Percentiles rank a stretch among this genome's conserved stretches.
These are phyloP conservation scores for Heterohyrax brucei DNA, from an alignment of 2,797 vertebrate genomes.

Conservation along the genomic window DNA sequence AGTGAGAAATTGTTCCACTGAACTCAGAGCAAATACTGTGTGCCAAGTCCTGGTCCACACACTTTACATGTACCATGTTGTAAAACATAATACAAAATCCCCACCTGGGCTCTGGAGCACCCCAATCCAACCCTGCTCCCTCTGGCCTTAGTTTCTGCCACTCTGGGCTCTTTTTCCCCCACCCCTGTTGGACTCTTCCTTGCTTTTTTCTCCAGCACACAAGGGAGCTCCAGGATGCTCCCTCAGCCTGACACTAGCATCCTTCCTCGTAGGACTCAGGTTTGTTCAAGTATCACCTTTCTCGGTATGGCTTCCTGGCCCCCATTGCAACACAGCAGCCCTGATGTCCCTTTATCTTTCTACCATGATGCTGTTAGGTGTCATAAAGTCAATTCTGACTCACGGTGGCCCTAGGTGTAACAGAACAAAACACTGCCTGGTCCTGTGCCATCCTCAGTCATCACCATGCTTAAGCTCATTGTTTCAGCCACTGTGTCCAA, in stretches of 20 bases:
- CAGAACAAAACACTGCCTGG: too few relatives aligned
- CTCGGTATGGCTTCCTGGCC: neutral
- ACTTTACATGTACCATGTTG: neutral
- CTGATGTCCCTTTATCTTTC: neutral
- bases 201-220: neutral
- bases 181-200: too few relatives aligned
- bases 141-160: neutral
- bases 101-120: neutral
- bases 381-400: too few relatives aligned
- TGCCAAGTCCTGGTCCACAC: neutral
- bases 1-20: neutral
- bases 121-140: neutral
- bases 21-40: too few relatives aligned
- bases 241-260: neutral
- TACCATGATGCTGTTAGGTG: neutral
- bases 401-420: too few relatives aligned
- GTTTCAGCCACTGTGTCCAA: too few relatives aligned
- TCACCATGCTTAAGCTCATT: too few relatives aligned
- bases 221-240: neutral
- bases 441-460: too few relatives aligned
- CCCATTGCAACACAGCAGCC: neutral
- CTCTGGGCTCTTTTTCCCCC: rapidly evolving
- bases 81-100: neutral
- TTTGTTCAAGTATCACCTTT: neutral
- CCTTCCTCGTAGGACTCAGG: neutral